Conservation (phyloP, 2,888 invertebrate species). For the Lithophane socia region DNA sequence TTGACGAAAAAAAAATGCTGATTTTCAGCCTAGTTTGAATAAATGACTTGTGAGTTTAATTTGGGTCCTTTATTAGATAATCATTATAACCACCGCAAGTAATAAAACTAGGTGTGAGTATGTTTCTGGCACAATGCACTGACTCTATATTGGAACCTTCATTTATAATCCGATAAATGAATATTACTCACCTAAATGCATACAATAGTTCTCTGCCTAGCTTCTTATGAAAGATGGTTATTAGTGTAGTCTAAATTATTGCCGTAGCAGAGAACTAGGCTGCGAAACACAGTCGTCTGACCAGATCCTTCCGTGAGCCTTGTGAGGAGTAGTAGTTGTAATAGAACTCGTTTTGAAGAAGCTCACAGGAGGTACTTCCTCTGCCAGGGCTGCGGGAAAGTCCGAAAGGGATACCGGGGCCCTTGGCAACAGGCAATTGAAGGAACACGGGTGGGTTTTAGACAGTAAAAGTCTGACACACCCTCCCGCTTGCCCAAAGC, state of each 20-base stretch:
- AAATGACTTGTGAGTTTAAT: background rate
- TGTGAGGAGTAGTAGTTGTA: background rate
- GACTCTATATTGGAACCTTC: background rate
- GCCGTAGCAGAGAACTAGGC: background rate
- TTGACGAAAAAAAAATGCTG: too few relatives aligned
- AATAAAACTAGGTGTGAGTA: background rate
- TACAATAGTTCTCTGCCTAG: background rate
- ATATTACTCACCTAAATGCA: constrained; percentile 20
- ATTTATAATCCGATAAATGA: constrained; percentile 9
- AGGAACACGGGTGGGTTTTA: too few relatives aligned
- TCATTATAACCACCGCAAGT: background rate
- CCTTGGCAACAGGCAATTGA: too few relatives aligned
- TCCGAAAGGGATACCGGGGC: too few relatives aligned
- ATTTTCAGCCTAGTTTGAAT: too few relatives aligned
- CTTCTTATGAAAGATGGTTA: background rate
- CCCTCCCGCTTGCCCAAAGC: too few relatives aligned
- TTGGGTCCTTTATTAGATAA: background rate
- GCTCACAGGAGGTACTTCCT: background rate
- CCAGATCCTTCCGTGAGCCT: too few relatives aligned
- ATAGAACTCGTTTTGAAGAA: background rate
- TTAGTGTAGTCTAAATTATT: background rate
- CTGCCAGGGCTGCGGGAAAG: too few relatives aligned
- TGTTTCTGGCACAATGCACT: constrained; percentile 6
- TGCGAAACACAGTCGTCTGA: too few relatives aligned
- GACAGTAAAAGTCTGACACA: too few relatives aligned